Conservation (phyloP, 2,113 vertebrate species). For the Sceloporus undulatus region DNA sequence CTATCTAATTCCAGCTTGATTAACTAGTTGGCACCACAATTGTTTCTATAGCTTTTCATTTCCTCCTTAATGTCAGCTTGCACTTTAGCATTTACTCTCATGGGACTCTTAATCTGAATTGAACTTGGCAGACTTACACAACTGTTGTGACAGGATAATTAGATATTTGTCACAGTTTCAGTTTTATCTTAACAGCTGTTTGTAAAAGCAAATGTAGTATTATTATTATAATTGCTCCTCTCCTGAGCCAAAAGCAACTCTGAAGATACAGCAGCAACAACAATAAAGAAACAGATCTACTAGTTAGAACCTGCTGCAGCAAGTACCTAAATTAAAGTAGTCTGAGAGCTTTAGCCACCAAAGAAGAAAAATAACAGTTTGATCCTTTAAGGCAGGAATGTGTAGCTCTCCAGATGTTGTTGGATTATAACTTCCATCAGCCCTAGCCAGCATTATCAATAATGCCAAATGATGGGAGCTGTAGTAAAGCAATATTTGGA, state of each 20-base stretch:
- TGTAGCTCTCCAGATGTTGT: not conserved
- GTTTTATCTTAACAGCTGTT: constrained; percentile 57
- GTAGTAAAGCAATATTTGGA: not conserved
- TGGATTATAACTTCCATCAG: not conserved
- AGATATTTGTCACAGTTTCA: constrained; percentile 40
- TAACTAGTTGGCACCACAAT: constrained; percentile 20
- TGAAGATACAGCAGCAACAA: constrained; percentile 47
- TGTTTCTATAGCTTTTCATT: constrained; percentile 20
- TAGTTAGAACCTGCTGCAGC: constrained; percentile 41
- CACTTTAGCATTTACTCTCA: constrained; percentile 35
- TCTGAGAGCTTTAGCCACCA: constrained; percentile 21
- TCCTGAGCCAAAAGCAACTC: constrained; percentile 53
- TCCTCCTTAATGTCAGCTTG: constrained; percentile 43
- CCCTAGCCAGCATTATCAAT: not conserved
- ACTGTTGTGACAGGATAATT: constrained; percentile 28
- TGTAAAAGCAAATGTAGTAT: constrained; percentile 24
- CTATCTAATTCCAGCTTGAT: not conserved
- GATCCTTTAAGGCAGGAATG: not conserved
- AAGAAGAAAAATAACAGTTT: constrained; percentile 6
- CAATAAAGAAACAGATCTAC: constrained; percentile 49
- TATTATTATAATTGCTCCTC: constrained; percentile 43
- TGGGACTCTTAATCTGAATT: constrained; percentile 30
- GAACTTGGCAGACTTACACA: constrained; percentile 34
- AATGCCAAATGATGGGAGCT: not conserved
- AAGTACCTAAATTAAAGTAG: constrained; percentile 17